phyloP scores from a whole-genome alignment of 2,113 vertebrate genomes.

The Struthidea cinerea region DNA sequence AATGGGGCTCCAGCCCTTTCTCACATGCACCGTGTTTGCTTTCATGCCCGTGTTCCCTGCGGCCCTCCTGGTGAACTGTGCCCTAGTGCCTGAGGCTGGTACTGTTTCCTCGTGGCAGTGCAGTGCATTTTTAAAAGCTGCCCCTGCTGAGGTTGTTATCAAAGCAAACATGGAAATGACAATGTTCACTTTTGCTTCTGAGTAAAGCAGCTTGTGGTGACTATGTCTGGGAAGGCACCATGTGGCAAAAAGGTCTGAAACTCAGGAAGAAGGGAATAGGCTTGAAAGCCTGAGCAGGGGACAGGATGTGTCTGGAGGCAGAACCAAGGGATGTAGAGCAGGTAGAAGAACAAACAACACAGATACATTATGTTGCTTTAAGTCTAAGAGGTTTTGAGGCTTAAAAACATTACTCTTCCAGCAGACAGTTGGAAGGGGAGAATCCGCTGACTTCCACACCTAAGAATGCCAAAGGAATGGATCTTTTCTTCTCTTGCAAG shows the following conservation, averaged over 20 bases:
- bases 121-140: not conserved
- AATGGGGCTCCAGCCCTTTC: not conserved
- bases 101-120: not conserved
- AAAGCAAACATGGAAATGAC: not conserved
- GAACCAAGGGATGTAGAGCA: not conserved
- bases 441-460: not conserved
- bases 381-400: not conserved
- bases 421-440: not conserved
- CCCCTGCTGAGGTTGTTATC: not conserved
- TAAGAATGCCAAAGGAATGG: not conserved
- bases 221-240: not conserved
- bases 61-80: not conserved
- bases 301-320: not conserved
- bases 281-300: not conserved
- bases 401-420: not conserved
- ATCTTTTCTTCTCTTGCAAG: not conserved
- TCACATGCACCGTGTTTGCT: accelerated
- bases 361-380: not conserved
- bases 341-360: not conserved
- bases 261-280: not conserved
- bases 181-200: not conserved
- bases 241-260: not conserved
- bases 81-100: not conserved
- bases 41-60: not conserved
- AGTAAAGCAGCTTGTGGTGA: not conserved